These are phyloP conservation scores for Machaerirhynchus nigripectus DNA, from an alignment of 2,113 vertebrate genomes.

Conservation along the genomic window DNA sequence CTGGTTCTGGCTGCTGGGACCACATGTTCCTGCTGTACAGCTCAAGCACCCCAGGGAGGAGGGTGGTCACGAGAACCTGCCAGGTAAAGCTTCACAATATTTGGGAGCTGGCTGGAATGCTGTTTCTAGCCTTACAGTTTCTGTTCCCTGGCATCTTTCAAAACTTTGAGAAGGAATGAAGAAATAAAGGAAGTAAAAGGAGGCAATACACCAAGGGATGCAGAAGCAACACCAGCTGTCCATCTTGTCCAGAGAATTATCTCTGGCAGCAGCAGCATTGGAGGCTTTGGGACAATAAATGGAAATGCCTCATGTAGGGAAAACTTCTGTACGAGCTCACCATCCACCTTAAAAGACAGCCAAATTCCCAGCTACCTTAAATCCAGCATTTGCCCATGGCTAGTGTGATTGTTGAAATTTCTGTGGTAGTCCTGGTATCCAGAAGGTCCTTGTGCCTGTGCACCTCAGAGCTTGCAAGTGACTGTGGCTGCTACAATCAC, in stretches of 20 bases:
- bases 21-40: background rate
- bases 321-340: background rate
- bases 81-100: background rate
- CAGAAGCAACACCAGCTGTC: background rate
- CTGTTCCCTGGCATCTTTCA: accelerated
- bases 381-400: background rate
- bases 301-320: accelerated
- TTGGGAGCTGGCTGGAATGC: background rate
- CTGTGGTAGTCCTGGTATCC: background rate
- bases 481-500: background rate
- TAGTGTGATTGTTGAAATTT: background rate
- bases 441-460: background rate
- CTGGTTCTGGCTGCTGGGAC: background rate
- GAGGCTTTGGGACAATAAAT: background rate
- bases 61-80: background rate
- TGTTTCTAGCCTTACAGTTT: background rate
- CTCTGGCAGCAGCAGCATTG: background rate
- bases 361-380: background rate
- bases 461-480: accelerated
- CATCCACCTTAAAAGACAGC: background rate
- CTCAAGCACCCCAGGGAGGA: background rate
- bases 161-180: background rate
- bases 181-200: background rate
- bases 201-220: background rate
- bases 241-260: background rate